Percentiles rank a stretch among this genome's conserved stretches.
phyloP scores from a whole-genome alignment of 2,113 vertebrate species.

The Pandion haliaetus region DNA sequence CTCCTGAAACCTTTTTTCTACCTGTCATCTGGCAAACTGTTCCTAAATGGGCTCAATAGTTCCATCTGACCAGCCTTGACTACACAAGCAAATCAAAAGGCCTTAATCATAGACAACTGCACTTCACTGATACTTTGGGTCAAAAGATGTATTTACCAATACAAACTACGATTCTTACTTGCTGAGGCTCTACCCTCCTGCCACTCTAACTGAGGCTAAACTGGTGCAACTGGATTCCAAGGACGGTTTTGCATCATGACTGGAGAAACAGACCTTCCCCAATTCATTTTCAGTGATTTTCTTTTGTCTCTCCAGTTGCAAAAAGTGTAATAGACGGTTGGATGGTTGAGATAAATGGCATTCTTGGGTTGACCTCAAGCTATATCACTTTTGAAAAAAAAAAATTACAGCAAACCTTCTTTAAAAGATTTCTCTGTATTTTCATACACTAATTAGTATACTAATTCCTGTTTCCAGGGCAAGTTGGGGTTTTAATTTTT shows the following conservation, averaged over 20 bases:
- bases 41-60: background rate
- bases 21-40: background rate
- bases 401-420: background rate
- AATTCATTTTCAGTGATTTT: background rate
- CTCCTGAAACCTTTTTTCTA: background rate
- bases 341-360: background rate
- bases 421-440: background rate
- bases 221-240: background rate
- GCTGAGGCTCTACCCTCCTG: background rate
- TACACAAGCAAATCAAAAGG: background rate
- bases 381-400: background rate
- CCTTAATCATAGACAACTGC: background rate
- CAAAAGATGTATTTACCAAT: background rate
- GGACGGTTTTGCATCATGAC: background rate
- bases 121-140: background rate
- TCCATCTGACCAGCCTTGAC: background rate
- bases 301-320: background rate
- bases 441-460: constrained; percentile 6
- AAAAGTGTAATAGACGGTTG: background rate
- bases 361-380: background rate
- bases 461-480: constrained; percentile 26
- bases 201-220: background rate
- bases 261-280: background rate
- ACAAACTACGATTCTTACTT: background rate
- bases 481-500: background rate